Base-by-base conservation (phyloP, 1,140 invertebrate genomes). In the Venustaconcha ellipsiformis region DNA sequence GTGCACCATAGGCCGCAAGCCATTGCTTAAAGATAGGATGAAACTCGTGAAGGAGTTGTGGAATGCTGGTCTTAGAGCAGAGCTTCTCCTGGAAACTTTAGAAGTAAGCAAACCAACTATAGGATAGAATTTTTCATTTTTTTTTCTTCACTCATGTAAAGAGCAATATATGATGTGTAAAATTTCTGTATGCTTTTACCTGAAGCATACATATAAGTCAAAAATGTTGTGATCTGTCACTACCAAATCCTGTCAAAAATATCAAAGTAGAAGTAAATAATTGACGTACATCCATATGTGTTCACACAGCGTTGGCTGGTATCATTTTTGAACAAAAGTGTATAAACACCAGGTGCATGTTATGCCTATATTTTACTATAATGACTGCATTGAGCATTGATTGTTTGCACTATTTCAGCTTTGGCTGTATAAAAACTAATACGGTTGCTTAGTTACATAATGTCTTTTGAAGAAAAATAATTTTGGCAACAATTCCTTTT, bases 11-110 rank as follows among this genome's bases (percentile, higher is more conserved):
- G 93, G 92, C 18, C 88, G 88, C 68, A 91, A 88, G 78, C 85
- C 90, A 70, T 92, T 92, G 84, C 86, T 92, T 2, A 92, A 92
- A 76, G 94, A 95, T 82, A 93, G 93, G 79, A 91, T 92, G 14
- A 86, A 90, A 70, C 87, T 95, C 13, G 78, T 93, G 1, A 90
- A 90, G 69, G 92, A 94, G 67, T 84, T 94, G 14, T 93, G 93
- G 92, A 80, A 84, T 13, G 87, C 92, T 26, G 92, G 92, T 20
- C 85, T 94, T 4, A 90, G 90, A 76, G 90, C 92, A 3, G 91
- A 91, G 37, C 86, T 91, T 66, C 78, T 92, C 4, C 92, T 93
- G 82, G 88, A 89, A 57, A 84, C 82, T 15, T 70, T 87, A 55
- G 86, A 92, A 87, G 91, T 92, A 78, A 73, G 64, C 48, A 70